Conservation (phyloP, 2,888 invertebrate genomes). For the Acronicta leporina region DNA sequence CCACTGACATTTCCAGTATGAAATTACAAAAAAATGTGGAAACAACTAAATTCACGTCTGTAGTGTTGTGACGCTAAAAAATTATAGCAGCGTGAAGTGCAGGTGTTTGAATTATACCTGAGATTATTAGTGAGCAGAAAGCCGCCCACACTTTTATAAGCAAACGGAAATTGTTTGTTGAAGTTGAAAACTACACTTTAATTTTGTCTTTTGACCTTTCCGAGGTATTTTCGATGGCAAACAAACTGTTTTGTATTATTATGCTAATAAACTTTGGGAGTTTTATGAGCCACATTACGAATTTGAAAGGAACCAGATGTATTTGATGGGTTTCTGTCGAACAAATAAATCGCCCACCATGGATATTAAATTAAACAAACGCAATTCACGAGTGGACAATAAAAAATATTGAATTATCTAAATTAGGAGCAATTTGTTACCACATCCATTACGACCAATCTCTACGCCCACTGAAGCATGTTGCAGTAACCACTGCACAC, state of each 20-base stretch:
- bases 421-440: constrained; percentile 55
- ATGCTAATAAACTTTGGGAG: constrained; percentile 39
- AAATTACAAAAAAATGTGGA: constrained; percentile 57
- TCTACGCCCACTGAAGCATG: constrained; percentile 47
- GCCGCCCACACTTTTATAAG: constrained; percentile 42
- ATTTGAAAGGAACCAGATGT: constrained; percentile 24
- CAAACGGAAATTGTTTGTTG: constrained; percentile 50
- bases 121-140: constrained; percentile 44
- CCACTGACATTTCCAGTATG: constrained; percentile 63
- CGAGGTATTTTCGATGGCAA: constrained; percentile 14
- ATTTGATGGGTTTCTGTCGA: constrained; percentile 29
- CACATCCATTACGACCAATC: constrained; percentile 50
- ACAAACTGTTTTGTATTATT: constrained; percentile 45
- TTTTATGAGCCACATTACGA: constrained; percentile 21
- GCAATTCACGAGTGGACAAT: constrained; percentile 25
- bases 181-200: constrained; percentile 39
- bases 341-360: constrained; percentile 33
- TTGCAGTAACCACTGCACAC: constrained; percentile 17
- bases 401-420: constrained; percentile 57
- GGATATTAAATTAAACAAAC: constrained; percentile 33
- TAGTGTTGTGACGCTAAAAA: constrained; percentile 55
- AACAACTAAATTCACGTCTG: constrained; percentile 41
- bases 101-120: constrained; percentile 55
- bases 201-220: constrained; percentile 38
- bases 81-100: constrained; percentile 53